These are phyloP conservation scores for Oreocharis arfaki DNA, from an alignment of 2,113 vertebrate species.

Conservation along the genomic window DNA sequence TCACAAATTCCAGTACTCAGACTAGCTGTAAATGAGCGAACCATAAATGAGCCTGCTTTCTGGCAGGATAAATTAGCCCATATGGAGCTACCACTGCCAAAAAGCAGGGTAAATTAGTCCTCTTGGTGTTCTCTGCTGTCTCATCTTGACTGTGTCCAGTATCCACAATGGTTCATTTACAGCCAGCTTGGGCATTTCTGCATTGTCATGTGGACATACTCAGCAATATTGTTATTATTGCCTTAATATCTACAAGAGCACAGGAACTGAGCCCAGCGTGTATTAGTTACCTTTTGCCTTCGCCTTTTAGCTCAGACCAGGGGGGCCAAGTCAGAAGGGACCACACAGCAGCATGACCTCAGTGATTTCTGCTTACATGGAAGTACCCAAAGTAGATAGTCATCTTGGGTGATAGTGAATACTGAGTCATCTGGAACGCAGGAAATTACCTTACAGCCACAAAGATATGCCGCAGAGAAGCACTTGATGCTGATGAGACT, in stretches of 20 bases:
- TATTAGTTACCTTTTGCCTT: neutral
- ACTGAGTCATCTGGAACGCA: neutral
- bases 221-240: neutral
- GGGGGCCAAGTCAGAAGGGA: neutral
- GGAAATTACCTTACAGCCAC: neutral
- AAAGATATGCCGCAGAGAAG: neutral
- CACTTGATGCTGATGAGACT: neutral
- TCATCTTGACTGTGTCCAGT: neutral
- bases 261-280: neutral
- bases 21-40: conserved; percentile 14
- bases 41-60: neutral
- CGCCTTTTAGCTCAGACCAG: neutral
- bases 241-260: neutral
- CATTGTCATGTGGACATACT: neutral
- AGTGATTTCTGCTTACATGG: neutral
- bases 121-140: neutral
- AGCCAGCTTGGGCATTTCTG: neutral
- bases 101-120: conserved; percentile 3
- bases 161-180: neutral
- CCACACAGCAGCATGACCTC: neutral
- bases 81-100: conserved; percentile 1
- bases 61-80: conserved; percentile 11
- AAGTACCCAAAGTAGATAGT: neutral
- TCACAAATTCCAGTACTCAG: neutral
- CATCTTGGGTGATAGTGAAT: neutral